These are phyloP conservation scores for Lagocephalus sceleratus DNA, from an alignment of 2,797 vertebrate species.

Conservation along the genomic window DNA sequence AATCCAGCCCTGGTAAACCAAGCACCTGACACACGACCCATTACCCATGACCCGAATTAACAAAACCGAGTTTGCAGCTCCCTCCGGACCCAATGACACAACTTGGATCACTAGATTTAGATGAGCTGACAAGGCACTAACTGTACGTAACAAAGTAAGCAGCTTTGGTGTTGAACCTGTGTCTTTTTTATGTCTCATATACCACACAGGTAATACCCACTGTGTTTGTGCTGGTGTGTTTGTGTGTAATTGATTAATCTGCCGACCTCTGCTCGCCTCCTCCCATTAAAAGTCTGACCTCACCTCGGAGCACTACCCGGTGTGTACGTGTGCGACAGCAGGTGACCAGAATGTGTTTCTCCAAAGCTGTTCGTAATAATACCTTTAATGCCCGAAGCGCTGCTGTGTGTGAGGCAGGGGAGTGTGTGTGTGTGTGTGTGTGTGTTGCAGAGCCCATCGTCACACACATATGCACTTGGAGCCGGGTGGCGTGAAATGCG, in stretches of 20 bases:
- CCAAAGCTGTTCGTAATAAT: constrained; percentile 46
- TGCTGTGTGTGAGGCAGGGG: constrained; percentile 15
- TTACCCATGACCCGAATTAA: no score
- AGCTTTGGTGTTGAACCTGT: no score
- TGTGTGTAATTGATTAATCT: constrained; percentile 39
- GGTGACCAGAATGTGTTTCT: constrained; percentile 56
- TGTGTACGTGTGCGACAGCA: constrained; percentile 34
- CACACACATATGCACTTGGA: constrained; percentile 13
- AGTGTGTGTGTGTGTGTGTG: no score
- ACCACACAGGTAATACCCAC: constrained; percentile 5
- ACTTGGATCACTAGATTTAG: no score
- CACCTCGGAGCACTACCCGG: constrained; percentile 24
- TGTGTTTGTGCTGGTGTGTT: constrained; percentile 21
- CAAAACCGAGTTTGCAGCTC: no score
- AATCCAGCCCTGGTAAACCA: no score
- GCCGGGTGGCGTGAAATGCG: constrained; percentile 65
- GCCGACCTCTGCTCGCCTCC: constrained; percentile 36
- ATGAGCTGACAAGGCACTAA: no score
- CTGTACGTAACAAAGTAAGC: no score
- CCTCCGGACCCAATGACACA: no score
- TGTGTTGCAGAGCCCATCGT: constrained; percentile 2
- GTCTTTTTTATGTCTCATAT: no score
- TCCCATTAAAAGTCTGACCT: constrained; percentile 48
- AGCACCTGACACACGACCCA: no score
- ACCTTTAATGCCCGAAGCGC: constrained; percentile 43